phyloP scores from a whole-genome alignment of 2,888 invertebrate genomes.

The Chironomus tentans region DNA sequence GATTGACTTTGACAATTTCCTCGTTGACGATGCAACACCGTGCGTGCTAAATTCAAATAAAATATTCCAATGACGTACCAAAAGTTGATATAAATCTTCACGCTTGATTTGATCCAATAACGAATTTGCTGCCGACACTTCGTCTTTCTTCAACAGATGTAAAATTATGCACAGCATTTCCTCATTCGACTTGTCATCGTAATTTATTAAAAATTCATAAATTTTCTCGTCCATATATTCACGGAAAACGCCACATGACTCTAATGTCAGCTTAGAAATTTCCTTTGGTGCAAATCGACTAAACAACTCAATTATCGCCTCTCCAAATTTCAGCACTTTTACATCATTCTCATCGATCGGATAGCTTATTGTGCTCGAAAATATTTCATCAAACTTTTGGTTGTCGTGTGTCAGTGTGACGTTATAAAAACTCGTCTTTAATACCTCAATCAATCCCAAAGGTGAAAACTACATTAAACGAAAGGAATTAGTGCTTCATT shows the following conservation, averaged over 20 bases:
- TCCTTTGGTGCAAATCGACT: slow-evolving; percentile 41
- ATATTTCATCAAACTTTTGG: slow-evolving; percentile 20
- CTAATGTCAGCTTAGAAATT: slow-evolving; percentile 45
- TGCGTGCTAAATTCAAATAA: slow-evolving; percentile 26
- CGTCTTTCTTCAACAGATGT: slow-evolving; percentile 19
- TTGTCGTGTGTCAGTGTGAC: neutral
- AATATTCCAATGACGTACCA: slow-evolving; percentile 25
- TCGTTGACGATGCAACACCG: neutral
- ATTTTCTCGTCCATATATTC: slow-evolving; percentile 50
- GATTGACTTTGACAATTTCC: neutral
- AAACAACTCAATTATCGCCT: slow-evolving; percentile 41
- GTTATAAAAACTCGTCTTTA: neutral
- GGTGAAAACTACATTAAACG: neutral
- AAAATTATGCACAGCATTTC: slow-evolving; percentile 27
- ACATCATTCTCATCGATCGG: slow-evolving; percentile 28
- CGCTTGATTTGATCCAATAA: slow-evolving; percentile 18
- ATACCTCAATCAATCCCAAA: neutral
- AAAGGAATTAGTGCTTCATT: no score
- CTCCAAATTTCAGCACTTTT: slow-evolving; percentile 34
- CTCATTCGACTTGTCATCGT: slow-evolving; percentile 11
- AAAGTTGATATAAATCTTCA: slow-evolving; percentile 15
- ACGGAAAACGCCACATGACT: slow-evolving; percentile 43
- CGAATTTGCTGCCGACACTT: slow-evolving; percentile 6
- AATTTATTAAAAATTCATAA: slow-evolving; percentile 40
- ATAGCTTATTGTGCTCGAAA: slow-evolving; percentile 5